These are phyloP conservation scores for Omphaloscelis lunosa DNA, from an alignment of 2,888 invertebrate genomes.

Conservation along the genomic window DNA sequence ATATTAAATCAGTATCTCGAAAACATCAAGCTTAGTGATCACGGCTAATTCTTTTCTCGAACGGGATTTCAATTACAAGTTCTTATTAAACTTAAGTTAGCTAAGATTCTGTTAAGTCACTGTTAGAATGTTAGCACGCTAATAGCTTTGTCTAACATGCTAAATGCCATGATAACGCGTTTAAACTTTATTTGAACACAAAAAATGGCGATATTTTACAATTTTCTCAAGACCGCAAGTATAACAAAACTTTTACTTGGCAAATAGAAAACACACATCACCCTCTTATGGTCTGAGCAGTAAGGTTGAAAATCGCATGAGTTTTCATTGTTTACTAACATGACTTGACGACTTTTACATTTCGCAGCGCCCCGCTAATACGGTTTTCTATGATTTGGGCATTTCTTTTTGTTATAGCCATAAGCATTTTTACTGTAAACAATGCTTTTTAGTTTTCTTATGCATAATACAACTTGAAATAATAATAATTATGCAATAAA, in stretches of 20 bases:
- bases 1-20: neutral
- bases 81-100: neutral
- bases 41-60: neutral
- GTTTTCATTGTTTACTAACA: slow-evolving; percentile 43
- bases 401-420: slow-evolving; percentile 34
- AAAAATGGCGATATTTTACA: slow-evolving; percentile 22
- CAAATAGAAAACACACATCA: slow-evolving; percentile 78
- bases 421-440: slow-evolving; percentile 6
- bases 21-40: neutral
- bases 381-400: slow-evolving; percentile 67
- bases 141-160: slow-evolving; percentile 9
- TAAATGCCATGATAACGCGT: slow-evolving; percentile 8
- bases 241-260: slow-evolving; percentile 83
- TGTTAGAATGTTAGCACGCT: neutral
- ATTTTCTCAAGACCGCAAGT: slow-evolving; percentile 61
- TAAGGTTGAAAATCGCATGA: slow-evolving; percentile 67
- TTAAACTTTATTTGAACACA: slow-evolving; percentile 13
- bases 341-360: slow-evolving; percentile 80
- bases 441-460: neutral
- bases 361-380: slow-evolving; percentile 77
- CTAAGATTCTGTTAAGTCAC: neutral
- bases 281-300: slow-evolving; percentile 56
- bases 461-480: neutral
- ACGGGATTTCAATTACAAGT: neutral
- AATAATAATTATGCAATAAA: neutral